A percentile compares a stretch with the other conserved stretches of the same genome.
Evolutionary conservation across 1,140 invertebrate genomes (phyloP).

Genomic region (Tribolium castaneum): DNA sequence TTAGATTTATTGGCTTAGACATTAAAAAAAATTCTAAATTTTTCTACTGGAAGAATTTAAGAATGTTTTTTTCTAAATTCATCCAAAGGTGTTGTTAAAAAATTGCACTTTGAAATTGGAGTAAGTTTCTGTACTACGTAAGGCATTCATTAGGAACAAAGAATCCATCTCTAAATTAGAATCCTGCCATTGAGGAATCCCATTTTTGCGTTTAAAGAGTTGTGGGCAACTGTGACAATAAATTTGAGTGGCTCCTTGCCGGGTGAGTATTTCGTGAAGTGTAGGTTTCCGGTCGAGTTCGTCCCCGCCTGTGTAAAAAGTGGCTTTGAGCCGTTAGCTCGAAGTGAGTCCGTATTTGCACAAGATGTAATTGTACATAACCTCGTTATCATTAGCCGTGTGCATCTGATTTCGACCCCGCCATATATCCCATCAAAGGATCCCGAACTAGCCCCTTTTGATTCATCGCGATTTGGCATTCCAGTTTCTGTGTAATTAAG

Average conservation of each 20-base stretch:
- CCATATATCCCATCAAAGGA: conserved; percentile 54
- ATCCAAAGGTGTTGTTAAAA: too few relatives aligned
- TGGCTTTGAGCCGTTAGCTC: conserved; percentile 2
- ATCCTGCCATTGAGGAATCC: too few relatives aligned
- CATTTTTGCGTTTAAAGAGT: too few relatives aligned
- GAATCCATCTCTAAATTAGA: too few relatives aligned
- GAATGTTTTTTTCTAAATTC: too few relatives aligned
- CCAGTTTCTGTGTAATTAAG: conserved; percentile 61
- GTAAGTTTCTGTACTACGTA: too few relatives aligned
- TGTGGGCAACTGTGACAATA: too few relatives aligned
- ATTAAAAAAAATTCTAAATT: too few relatives aligned
- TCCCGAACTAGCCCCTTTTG: conserved; percentile 46
- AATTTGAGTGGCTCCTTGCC: neutral
- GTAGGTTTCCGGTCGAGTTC: neutral
- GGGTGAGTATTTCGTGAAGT: neutral
- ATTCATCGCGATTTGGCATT: conserved; percentile 50
- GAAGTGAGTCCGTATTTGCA: conserved; percentile 53
- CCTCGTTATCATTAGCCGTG: conserved; percentile 61
- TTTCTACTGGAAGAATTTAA: too few relatives aligned
- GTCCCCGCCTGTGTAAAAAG: neutral
- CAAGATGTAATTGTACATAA: conserved; percentile 63
- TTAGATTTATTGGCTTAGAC: too few relatives aligned
- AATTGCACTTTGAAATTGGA: too few relatives aligned
- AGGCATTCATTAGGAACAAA: too few relatives aligned
- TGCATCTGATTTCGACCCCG: conserved; percentile 53